Evolutionary conservation across 1,140 invertebrate genomes (phyloP), one percentile per base, ranked within the genome.

Genomic region (Stegodyphus mimosarum): DNA sequence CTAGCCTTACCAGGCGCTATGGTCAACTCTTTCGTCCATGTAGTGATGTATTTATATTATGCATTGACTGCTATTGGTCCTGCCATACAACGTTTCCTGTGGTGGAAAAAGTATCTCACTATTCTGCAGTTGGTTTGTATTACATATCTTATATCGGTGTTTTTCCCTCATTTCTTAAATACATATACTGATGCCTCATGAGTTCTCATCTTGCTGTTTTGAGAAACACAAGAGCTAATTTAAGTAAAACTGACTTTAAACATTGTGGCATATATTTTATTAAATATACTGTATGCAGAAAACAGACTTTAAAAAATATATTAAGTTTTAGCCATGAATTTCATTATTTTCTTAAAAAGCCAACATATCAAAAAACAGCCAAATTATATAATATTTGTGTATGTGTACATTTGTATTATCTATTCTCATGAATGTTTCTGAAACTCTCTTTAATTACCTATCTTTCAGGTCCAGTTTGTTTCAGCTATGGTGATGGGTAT

Each of bases 1-100:
- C 60, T 90, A 96, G 95, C 95, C 10, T 95, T 96, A 89, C 91
- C 97, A 60, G 95, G 95, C 51, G 95, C 95, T 0, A 94, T 97
- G 93, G 94, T 97, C 11, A 98, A 99, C 91, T 96, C 86, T 48
- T 87, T 87, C 52, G 88, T 91, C 52, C 90, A 91, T 88, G 88
- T 91, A 49, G 87, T 91, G 17, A 91, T 91, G 91, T 91, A 92
- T 85, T 80, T 88, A 1, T 92, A 91, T 85, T 91, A 91, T 87
- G 89, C 88, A 10, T 89, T 90, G 15, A 76, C 90, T 52, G 90
- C 90, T 17, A 51, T 88, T 74, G 91, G 91, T 52, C 90, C 90
- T 10, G 83, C 88, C 6, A 87, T 90, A 84, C 90, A 91, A 72
- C 90, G 90, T 66, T 91, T 91, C 79, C 87, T 92, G 7, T 92